Percentiles rank a stretch among this genome's conserved stretches.
Conservation (phyloP, 2,113 vertebrate species). For the Neopipo cinnamomea region DNA sequence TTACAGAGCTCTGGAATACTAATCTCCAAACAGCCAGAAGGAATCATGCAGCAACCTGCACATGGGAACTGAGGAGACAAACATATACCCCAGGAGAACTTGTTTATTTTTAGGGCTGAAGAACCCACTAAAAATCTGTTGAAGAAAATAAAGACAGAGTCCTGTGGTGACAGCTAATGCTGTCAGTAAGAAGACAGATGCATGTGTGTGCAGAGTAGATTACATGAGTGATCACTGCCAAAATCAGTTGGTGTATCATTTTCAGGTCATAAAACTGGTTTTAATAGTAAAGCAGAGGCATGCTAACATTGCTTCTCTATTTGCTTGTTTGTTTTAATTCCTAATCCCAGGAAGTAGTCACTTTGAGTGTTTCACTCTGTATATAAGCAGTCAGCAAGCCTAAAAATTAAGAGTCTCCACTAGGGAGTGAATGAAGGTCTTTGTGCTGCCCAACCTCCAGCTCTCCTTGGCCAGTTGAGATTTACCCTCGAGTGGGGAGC, state of each 20-base stretch:
- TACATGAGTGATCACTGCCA: constrained; percentile 6
- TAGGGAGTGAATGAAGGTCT: neutral
- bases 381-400: neutral
- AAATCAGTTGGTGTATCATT: neutral
- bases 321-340: constrained; percentile 47
- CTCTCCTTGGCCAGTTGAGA: neutral
- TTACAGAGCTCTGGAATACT: neutral
- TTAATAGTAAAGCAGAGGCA: neutral
- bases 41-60: neutral
- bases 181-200: constrained; percentile 17
- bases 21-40: neutral
- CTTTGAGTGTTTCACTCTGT: neutral
- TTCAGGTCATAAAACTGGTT: constrained; percentile 47
- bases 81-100: neutral
- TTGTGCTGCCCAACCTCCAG: constrained; percentile 5
- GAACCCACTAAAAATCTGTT: constrained; percentile 52
- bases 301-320: constrained; percentile 13
- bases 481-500: neutral
- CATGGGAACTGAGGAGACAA: neutral
- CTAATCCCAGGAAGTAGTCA: constrained; percentile 30
- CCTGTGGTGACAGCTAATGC: neutral
- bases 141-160: constrained; percentile 49
- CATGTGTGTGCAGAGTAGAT: neutral
- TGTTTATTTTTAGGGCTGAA: constrained; percentile 49
- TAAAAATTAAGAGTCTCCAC: neutral